phyloP scores from a whole-genome alignment of 2,113 vertebrate genomes.

The Chloropsis cyanopogon region DNA sequence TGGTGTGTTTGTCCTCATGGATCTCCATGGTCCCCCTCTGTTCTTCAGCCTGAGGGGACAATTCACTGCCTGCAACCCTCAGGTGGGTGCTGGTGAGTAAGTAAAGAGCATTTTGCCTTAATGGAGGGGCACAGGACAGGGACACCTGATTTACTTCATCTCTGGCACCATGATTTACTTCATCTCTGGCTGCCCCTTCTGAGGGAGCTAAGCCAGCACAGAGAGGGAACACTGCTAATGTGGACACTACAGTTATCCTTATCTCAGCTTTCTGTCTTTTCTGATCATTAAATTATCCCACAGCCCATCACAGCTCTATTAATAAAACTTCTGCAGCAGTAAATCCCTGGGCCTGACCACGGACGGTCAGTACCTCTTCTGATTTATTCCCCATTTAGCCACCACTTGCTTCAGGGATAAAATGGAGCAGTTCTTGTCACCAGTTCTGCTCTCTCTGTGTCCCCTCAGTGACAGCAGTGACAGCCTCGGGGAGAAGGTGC shows the following conservation, averaged over 20 bases:
- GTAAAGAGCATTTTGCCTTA: background rate
- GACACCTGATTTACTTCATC: background rate
- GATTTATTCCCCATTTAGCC: slow-evolving; percentile 52
- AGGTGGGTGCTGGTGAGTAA: background rate
- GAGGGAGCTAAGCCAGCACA: background rate
- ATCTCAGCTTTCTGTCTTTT: slow-evolving; percentile 42
- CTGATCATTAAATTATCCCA: slow-evolving; percentile 56
- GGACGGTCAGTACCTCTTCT: slow-evolving; percentile 25
- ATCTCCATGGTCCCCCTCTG: background rate
- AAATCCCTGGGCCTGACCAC: background rate
- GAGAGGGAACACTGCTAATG: background rate
- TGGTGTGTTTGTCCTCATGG: background rate
- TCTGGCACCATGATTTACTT: background rate
- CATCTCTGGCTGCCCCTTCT: background rate
- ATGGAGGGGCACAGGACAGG: background rate
- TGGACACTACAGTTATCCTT: background rate
- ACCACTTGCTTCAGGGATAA: background rate
- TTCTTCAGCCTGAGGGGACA: background rate
- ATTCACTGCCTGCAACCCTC: background rate
- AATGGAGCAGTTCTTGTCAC: background rate
- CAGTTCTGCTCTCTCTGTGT: background rate
- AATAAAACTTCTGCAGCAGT: slow-evolving; percentile 44
- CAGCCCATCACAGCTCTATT: slow-evolving; percentile 27
- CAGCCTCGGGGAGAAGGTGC: background rate
- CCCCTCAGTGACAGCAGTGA: background rate